Conservation (phyloP, 2,113 vertebrate species). For the Redunca redunca region DNA sequence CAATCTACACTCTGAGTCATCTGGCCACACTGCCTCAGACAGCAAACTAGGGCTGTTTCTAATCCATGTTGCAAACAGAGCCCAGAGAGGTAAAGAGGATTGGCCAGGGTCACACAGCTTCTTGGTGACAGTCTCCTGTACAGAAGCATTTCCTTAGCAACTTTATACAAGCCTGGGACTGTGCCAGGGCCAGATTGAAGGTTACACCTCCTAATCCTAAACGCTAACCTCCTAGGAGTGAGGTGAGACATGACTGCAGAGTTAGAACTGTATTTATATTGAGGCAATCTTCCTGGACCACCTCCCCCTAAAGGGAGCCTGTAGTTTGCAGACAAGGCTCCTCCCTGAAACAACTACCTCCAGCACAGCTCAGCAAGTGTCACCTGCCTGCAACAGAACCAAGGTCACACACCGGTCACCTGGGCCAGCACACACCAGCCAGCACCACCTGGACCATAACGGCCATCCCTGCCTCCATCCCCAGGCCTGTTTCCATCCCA, state of each 20-base stretch:
- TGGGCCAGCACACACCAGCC: not conserved
- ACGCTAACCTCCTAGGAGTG: not conserved
- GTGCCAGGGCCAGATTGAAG: not conserved
- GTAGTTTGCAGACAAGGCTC: not conserved
- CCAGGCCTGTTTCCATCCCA: not conserved
- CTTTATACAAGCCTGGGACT: not conserved
- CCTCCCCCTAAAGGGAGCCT: not conserved
- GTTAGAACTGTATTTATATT: not conserved
- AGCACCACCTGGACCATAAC: not conserved
- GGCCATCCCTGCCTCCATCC: not conserved
- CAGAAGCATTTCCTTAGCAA: not conserved
- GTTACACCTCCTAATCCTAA: not conserved
- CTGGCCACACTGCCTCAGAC: not conserved
- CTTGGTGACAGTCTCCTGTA: not conserved
- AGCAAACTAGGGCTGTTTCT: not conserved
- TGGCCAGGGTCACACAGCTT: not conserved
- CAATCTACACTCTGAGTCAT: not conserved
- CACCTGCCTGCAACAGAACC: not conserved
- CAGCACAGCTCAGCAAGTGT: not conserved
- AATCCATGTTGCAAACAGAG: not conserved
- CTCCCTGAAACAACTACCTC: not conserved
- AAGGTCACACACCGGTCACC: not conserved
- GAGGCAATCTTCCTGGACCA: not conserved
- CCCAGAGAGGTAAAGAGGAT: not conserved
- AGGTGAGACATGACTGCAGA: accelerated